A percentile compares a stretch with the other conserved stretches of the same genome.
These are phyloP conservation scores for Eupsittula cactorum DNA, from an alignment of 2,113 vertebrate species.

Conservation along the genomic window DNA sequence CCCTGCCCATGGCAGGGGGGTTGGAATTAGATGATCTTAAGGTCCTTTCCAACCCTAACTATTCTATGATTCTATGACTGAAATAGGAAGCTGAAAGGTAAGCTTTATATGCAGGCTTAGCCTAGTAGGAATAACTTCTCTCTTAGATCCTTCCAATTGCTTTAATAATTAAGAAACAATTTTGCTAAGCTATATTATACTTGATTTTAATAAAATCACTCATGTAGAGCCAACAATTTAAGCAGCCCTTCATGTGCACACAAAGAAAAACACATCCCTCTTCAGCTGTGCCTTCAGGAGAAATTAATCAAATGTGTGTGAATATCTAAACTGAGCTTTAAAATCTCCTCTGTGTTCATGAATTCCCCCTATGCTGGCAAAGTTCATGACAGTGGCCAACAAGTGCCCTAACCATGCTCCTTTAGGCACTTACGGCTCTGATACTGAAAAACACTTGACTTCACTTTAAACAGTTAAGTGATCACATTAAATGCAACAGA, in stretches of 20 bases:
- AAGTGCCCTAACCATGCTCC: neutral
- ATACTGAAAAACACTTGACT: neutral
- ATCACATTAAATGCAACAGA: neutral
- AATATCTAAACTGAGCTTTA: neutral
- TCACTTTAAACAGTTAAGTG: neutral
- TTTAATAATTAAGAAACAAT: constrained; percentile 64
- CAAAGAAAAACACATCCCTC: constrained; percentile 29
- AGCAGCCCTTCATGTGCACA: neutral
- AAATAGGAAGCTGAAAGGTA: constrained; percentile 10
- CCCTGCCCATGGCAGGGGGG: no score
- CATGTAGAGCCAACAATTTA: constrained; percentile 41
- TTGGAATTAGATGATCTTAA: no score
- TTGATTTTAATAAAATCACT: constrained; percentile 53
- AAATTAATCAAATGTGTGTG: neutral
- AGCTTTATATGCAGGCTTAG: neutral
- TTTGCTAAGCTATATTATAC: constrained; percentile 39
- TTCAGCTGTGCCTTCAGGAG: constrained; percentile 22
- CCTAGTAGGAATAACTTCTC: constrained; percentile 30
- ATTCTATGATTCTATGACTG: neutral
- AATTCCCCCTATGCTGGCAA: neutral
- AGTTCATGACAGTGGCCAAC: neutral
- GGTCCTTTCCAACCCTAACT: no score
- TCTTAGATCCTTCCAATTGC: constrained; percentile 41
- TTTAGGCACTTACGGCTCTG: neutral
- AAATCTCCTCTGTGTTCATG: neutral